Conservation (phyloP, 2,113 vertebrate genomes). For the Toxotes jaculatrix region DNA sequence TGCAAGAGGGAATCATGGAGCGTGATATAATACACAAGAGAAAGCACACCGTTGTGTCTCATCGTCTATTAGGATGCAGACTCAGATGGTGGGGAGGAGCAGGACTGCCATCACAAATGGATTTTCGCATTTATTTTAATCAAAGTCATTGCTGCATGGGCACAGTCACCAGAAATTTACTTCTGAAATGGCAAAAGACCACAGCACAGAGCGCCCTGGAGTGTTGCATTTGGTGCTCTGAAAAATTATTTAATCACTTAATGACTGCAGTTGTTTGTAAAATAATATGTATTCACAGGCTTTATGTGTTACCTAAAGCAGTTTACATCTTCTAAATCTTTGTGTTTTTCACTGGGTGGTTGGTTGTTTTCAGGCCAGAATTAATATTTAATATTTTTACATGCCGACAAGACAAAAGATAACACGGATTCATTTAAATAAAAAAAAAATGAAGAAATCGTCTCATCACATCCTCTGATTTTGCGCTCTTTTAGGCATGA, state of each 20-base stretch:
- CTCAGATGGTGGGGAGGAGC: slow-evolving; percentile 13
- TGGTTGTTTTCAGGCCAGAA: not conserved
- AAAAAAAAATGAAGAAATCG: not conserved
- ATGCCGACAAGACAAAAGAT: not conserved
- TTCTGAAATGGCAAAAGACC: slow-evolving; percentile 25
- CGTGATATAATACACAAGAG: slow-evolving; percentile 6
- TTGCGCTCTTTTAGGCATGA: slow-evolving; percentile 51
- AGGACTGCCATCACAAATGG: slow-evolving; percentile 42
- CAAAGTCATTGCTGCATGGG: slow-evolving; percentile 47
- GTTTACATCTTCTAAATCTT: not conserved
- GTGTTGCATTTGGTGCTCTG: not conserved
- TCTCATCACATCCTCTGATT: slow-evolving; percentile 30
- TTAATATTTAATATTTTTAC: not conserved
- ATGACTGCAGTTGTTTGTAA: slow-evolving; percentile 11
- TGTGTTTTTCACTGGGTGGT: not conserved
- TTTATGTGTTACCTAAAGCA: not conserved
- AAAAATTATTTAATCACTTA: not conserved
- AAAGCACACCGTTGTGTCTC: slow-evolving; percentile 16
- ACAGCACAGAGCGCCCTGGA: slow-evolving; percentile 1
- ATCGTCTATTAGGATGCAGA: slow-evolving; percentile 49
- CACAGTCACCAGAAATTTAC: slow-evolving; percentile 37
- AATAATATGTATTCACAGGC: not conserved
- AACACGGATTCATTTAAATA: not conserved
- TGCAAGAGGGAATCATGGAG: slow-evolving; percentile 39
- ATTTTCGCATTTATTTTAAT: slow-evolving; percentile 73